Conservation (phyloP, 2,888 invertebrate species). For the Nemoura dubitans region DNA sequence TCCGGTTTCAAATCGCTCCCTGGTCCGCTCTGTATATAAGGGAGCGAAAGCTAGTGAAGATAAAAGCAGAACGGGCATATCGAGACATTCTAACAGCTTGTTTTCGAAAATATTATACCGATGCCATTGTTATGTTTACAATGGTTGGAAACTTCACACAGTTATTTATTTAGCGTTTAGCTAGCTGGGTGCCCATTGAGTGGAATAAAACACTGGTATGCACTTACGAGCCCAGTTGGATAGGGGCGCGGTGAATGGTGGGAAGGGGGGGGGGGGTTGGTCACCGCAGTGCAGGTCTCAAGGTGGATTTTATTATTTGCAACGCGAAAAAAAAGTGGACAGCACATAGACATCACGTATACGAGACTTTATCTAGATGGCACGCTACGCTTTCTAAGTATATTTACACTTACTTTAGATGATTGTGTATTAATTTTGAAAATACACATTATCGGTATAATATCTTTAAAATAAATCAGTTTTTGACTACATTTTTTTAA, state of each 20-base stretch:
- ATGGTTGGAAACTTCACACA: not conserved
- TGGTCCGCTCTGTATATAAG: too few relatives aligned
- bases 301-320: not conserved
- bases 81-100: not conserved
- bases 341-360: not conserved
- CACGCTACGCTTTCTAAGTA: too few relatives aligned
- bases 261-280: not conserved
- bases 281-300: not conserved
- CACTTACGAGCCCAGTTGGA: not conserved
- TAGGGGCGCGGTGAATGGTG: not conserved
- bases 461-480: too few relatives aligned
- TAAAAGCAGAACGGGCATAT: too few relatives aligned
- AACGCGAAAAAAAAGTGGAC: not conserved
- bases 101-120: not conserved
- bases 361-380: too few relatives aligned
- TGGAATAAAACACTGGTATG: not conserved
- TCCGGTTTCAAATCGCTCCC: too few relatives aligned
- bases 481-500: too few relatives aligned
- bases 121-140: not conserved
- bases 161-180: not conserved
- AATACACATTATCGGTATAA: too few relatives aligned
- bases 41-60: too few relatives aligned
- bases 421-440: too few relatives aligned
- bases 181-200: not conserved
- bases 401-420: too few relatives aligned